These are phyloP conservation scores for Papilio gigon DNA, from an alignment of 2,888 invertebrate species.

Conservation along the genomic window DNA sequence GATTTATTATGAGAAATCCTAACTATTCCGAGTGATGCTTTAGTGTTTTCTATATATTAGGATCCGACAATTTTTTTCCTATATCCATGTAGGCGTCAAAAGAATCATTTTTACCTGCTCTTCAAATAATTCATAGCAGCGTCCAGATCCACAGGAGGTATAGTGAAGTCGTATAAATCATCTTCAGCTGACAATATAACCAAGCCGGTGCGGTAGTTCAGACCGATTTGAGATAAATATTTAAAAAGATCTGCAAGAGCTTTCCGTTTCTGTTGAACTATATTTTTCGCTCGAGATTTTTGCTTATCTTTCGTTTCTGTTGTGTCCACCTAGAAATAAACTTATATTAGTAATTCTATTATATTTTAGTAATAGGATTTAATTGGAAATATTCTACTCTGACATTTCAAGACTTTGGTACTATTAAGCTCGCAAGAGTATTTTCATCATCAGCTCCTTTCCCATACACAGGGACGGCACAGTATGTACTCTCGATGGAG, in stretches of 20 bases:
- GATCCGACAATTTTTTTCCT: too few species aligned
- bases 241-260: slow-evolving; percentile 94
- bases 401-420: too few species aligned
- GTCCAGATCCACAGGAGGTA: slow-evolving; percentile 87
- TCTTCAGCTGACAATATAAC: slow-evolving; percentile 80
- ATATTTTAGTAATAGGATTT: too few species aligned
- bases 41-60: too few species aligned
- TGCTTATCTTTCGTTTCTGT: slow-evolving; percentile 86
- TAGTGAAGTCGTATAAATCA: slow-evolving; percentile 83
- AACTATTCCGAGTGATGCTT: too few species aligned
- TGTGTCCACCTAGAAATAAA: slow-evolving; percentile 75
- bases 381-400: too few species aligned
- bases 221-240: slow-evolving; percentile 86
- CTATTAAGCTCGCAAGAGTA: too few species aligned
- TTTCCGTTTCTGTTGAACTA: slow-evolving; percentile 92
- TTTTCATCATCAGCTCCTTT: too few species aligned
- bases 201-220: slow-evolving; percentile 91
- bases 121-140: slow-evolving; percentile 82
- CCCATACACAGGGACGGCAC: too few species aligned
- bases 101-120: slow-evolving; percentile 75
- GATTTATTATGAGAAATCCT: too few species aligned
- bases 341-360: background rate
- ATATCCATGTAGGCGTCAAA: too few species aligned
- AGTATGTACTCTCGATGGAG: too few species aligned
- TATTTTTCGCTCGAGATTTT: slow-evolving; percentile 89